A percentile compares a stretch with the other conserved stretches of the same genome.
Conservation (phyloP, 2,113 vertebrate genomes). For the Tilapia sparmanii region DNA sequence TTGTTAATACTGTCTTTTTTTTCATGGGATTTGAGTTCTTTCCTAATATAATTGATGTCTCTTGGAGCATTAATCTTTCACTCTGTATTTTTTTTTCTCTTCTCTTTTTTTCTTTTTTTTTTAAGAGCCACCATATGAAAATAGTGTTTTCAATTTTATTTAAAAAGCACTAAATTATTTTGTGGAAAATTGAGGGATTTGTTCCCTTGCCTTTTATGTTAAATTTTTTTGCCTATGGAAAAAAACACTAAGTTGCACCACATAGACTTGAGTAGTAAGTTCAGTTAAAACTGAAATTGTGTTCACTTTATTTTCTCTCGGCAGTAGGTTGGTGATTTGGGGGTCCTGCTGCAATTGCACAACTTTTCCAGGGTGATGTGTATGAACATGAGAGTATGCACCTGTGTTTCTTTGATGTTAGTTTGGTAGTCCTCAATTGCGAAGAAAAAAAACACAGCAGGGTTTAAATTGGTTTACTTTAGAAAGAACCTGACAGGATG, state of each 20-base stretch:
- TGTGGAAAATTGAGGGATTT: constrained; percentile 56
- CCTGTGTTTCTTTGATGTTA: constrained; percentile 54
- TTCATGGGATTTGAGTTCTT: constrained; percentile 60
- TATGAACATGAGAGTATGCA: constrained; percentile 55
- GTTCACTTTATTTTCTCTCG: constrained; percentile 66
- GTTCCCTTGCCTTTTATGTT: constrained; percentile 61
- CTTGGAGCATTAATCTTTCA: constrained; percentile 55
- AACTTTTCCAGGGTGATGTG: constrained; percentile 59
- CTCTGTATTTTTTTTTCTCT: neutral
- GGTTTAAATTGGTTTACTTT: constrained; percentile 41
- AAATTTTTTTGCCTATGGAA: constrained; percentile 52
- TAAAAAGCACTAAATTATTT: constrained; percentile 72
- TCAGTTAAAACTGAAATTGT: constrained; percentile 58
- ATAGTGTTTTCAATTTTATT: constrained; percentile 71
- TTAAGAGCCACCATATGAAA: constrained; percentile 56
- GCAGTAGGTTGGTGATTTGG: constrained; percentile 38
- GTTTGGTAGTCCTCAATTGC: constrained; percentile 40
- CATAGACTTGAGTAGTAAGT: constrained; percentile 54
- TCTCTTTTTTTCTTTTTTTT: neutral
- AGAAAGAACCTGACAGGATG: constrained; percentile 1
- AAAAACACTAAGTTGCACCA: constrained; percentile 54
- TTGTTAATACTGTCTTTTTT: constrained; percentile 70
- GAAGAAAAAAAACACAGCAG: neutral
- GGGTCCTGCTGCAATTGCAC: constrained; percentile 58
- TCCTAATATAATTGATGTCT: constrained; percentile 64